Conservation (phyloP, 2,797 vertebrate genomes). For the Liparis tanakae region DNA sequence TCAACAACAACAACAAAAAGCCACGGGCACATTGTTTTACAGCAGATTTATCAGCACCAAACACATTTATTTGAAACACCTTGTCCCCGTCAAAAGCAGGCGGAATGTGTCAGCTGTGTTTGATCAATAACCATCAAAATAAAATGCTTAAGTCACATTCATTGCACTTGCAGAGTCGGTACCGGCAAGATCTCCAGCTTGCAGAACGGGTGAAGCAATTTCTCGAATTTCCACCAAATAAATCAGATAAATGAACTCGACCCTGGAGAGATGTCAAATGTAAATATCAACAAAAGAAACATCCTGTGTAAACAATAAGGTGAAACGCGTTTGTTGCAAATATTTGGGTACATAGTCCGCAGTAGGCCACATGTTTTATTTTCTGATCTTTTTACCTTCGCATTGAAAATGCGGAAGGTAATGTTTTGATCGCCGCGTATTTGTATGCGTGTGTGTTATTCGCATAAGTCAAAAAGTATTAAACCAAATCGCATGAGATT, state of each 20-base stretch:
- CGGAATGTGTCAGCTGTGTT: slow-evolving; percentile 20
- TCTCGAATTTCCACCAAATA: neutral
- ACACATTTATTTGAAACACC: slow-evolving; percentile 33
- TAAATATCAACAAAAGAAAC: slow-evolving; percentile 10
- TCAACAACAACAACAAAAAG: slow-evolving; percentile 17
- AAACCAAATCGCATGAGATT: too few species aligned
- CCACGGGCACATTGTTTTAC: slow-evolving; percentile 19
- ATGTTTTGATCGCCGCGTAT: too few species aligned
- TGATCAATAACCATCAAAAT: slow-evolving; percentile 52
- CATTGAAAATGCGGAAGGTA: too few species aligned
- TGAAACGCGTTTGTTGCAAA: slow-evolving; percentile 2
- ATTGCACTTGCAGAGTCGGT: slow-evolving; percentile 22
- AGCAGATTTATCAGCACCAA: slow-evolving; percentile 29
- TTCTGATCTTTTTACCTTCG: slow-evolving; percentile 1
- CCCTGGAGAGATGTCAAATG: neutral
- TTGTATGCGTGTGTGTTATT: too few species aligned
- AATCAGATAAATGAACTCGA: slow-evolving; percentile 12
- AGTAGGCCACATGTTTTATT: neutral
- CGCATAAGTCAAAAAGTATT: too few species aligned
- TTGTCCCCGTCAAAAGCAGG: slow-evolving; percentile 41
- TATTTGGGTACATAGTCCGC: neutral
- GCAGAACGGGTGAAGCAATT: slow-evolving; percentile 1
- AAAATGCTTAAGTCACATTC: slow-evolving; percentile 29
- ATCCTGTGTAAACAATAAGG: neutral
- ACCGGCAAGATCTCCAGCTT: slow-evolving; percentile 7